Base-by-base conservation (phyloP, 2,888 invertebrate genomes). In the Drosophila hamatofila region DNA sequence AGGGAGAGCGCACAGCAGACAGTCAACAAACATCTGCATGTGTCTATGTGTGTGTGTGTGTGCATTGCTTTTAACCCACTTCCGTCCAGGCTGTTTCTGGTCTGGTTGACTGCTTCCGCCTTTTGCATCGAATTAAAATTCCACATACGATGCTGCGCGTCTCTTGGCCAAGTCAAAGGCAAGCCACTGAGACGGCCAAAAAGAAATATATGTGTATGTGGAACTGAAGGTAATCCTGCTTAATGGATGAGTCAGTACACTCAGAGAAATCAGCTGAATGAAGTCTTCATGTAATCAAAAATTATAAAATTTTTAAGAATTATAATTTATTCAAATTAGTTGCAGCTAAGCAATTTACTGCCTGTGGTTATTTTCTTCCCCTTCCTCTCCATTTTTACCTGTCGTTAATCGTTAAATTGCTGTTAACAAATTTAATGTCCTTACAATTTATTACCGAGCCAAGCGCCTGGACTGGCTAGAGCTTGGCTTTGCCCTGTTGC, bases 341-440 rank as follows among this genome's bases (percentile, higher is more conserved):
- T 54, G n/a, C 1, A 37, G 3, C 14, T 25, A n/a, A 5, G 16
- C 21, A 33, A 18, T 61, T 59, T 44, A 35, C 14, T 16, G 6
- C 5, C 35, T 35, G 16, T 16, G 16, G 12, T n/a, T n/a, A n/a
- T n/a, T n/a, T n/a, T n/a, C 12, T 12, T 4, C 4, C 16, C 16
- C 30, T 14, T 30, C 0, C 33, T 2, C 52, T 56, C 21, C n/a
- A n/a, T n/a, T n/a, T n/a, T 42, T 71, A 61, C 56, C 65, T 77
- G 81, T 81, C 74, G 77, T 88, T 84, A 84, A 84, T 84, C 80
- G 88, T 75, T 76, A 88, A 84, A 85, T 84, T 88, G 85, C 78
- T 88, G 78, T 84, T 85, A 88, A 84, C 85, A 78, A 88, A 84
- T 84, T 84, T 84, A 88, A 84, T 80, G 80, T 80, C 64, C 82